phyloP scores from a whole-genome alignment of 2,797 vertebrate genomes.

The Pristis pectinata region DNA sequence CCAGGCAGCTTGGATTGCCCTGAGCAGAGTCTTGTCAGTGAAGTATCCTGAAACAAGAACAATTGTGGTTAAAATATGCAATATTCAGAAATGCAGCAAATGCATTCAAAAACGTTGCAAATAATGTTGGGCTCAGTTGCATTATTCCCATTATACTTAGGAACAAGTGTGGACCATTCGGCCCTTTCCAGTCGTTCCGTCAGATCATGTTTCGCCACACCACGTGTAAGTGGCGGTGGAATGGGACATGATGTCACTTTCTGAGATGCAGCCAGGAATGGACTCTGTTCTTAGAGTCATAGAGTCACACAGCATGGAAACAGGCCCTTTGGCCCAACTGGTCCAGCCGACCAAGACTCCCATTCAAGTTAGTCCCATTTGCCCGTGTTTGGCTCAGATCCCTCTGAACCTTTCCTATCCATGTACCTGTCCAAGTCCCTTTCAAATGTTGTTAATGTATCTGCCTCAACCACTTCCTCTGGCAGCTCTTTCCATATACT shows the following conservation, averaged over 20 bases:
- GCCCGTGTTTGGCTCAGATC: too few relatives aligned
- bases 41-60: background rate
- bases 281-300: background rate
- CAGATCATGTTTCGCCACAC: background rate
- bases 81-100: background rate
- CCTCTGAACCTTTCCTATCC: too few relatives aligned
- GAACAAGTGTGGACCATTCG: background rate
- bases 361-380: too few relatives aligned
- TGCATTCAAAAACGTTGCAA: background rate
- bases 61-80: background rate
- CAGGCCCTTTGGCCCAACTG: too few relatives aligned
- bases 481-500: too few relatives aligned
- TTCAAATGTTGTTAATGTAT: too few relatives aligned
- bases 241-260: background rate
- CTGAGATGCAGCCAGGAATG: background rate
- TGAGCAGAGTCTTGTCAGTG: slow-evolving; percentile 1
- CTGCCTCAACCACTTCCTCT: too few relatives aligned
- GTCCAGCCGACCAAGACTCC: too few relatives aligned
- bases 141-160: background rate
- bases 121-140: background rate
- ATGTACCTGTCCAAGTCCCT: too few relatives aligned
- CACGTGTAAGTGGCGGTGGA: background rate
- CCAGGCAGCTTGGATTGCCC: background rate
- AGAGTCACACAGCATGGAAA: too few relatives aligned
- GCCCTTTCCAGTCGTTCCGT: background rate